Conservation (phyloP, 2,113 vertebrate genomes). For the Melanotaenia duboulayi region DNA sequence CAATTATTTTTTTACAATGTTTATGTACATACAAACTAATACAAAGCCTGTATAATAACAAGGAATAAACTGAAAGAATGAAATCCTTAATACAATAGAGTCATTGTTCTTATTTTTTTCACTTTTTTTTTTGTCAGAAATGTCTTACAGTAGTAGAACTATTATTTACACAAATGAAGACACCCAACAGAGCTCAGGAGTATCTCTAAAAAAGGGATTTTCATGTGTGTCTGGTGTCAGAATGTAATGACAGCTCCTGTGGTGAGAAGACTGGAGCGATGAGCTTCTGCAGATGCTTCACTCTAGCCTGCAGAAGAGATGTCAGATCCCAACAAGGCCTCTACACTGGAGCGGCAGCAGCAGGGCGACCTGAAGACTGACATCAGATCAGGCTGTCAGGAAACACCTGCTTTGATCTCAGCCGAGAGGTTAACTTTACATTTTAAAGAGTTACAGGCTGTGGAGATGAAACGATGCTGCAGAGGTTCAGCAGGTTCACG, state of each 20-base stretch:
- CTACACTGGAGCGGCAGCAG: constrained; percentile 5
- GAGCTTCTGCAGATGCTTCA: not conserved
- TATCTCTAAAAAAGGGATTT: not conserved
- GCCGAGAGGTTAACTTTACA: constrained; percentile 33
- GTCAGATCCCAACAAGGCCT: constrained; percentile 14
- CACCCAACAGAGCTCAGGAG: too few species aligned
- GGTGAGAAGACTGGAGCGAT: not conserved
- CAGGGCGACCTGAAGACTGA: constrained; percentile 38
- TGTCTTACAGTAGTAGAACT: not conserved
- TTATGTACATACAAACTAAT: too few species aligned
- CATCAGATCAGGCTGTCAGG: constrained; percentile 44
- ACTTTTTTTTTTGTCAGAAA: not conserved
- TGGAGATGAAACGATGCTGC: constrained; percentile 33
- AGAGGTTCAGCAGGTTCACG: constrained; percentile 6
- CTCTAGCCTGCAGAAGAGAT: constrained; percentile 10
- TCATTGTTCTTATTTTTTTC: too few species aligned
- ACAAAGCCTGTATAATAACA: too few species aligned
- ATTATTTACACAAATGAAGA: not conserved
- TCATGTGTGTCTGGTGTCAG: not conserved
- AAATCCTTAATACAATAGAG: too few species aligned
- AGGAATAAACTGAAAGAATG: too few species aligned
- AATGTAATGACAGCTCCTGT: not conserved
- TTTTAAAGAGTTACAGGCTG: constrained; percentile 54
- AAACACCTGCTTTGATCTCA: constrained; percentile 62
- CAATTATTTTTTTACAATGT: too few species aligned